Evolutionary conservation across 2,888 invertebrate species (phyloP), one percentile per base, ranked within the genome.

Genomic region (Nomada fucata): DNA sequence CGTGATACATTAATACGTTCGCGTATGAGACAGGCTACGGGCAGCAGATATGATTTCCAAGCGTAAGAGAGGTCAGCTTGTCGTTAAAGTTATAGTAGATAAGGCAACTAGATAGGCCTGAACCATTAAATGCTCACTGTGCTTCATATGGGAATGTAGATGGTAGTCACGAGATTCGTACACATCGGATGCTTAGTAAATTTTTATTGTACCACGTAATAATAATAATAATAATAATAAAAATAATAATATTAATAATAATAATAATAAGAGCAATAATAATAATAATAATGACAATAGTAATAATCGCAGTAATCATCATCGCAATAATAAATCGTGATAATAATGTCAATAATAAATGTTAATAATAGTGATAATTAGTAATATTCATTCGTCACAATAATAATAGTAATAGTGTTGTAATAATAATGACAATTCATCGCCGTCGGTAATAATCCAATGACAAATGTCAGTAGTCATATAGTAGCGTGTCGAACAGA

Each of bases 191-290:
- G 92, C 91, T 93, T 92, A 93, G 91, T 92, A 92, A 92, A 93
- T 93, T 92, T 93, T 93, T 93, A 93, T 93, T 93, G 91, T 93
- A 93, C 93, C 92, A 93, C 91, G 92, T 93, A 93, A 93, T 93
- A 93, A 92, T 92, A 93, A 91, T 92, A 92, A 90, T 91, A 89
- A 89, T 91, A 87, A 81, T 90, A 87, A 88, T 90, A 87, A 89
- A 88, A 87, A 88, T 88, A 89, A 87, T 89, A 69, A 69, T 59
- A 69, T 59, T 69, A 69, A 59, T 83, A 68, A 82, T 82, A 84
- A 84, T 89, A 87, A 87, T 86, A 86, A 86, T 90, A 84, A 85
- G 87, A 89, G 90, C 84, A 73, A 82, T 86, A 85, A 79, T 86
- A 83, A 86, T 88, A 89, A 88, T 86, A 84, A 86, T 85, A 87